Evolutionary conservation across 2,888 invertebrate genomes (phyloP).

Genomic region (Metallyticus violacea): DNA sequence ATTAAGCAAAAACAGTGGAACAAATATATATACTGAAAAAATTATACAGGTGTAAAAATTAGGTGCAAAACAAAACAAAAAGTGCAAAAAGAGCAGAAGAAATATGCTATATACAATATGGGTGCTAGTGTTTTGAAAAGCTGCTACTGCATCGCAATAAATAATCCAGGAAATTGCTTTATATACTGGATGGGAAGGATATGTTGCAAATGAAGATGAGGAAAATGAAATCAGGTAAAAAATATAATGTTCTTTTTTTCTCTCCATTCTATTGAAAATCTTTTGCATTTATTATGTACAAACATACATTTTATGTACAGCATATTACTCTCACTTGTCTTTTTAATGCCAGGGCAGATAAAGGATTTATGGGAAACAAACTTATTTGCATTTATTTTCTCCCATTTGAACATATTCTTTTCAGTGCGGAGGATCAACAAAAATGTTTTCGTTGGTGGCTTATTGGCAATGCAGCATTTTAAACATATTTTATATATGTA

Average conservation of each 20-base stretch:
- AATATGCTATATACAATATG: conserved; percentile 5
- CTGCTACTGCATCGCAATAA: background rate
- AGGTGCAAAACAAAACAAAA: conserved; percentile 25
- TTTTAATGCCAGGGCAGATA: conserved; percentile 16
- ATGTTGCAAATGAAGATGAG: background rate
- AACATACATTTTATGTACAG: conserved; percentile 53
- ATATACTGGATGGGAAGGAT: background rate
- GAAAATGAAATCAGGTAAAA: background rate
- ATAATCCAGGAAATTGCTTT: conserved; percentile 20
- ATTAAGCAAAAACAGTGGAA: background rate
- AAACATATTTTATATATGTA: conserved; percentile 2
- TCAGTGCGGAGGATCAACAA: background rate
- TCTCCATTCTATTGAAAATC: conserved; percentile 39
- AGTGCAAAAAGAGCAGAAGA: conserved; percentile 24
- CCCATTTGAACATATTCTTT: background rate
- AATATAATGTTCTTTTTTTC: conserved; percentile 23
- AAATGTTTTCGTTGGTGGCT: conserved; percentile 17
- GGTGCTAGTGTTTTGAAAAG: background rate
- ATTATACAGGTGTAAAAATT: conserved; percentile 14
- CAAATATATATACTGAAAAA: background rate
- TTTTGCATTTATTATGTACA: conserved; percentile 46
- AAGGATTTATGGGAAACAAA: background rate
- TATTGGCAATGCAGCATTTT: conserved; percentile 22
- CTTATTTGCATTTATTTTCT: background rate
- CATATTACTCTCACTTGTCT: conserved; percentile 37